Base-by-base conservation (phyloP, 2,797 vertebrate genomes). In the Sphaeramia orbicularis region DNA sequence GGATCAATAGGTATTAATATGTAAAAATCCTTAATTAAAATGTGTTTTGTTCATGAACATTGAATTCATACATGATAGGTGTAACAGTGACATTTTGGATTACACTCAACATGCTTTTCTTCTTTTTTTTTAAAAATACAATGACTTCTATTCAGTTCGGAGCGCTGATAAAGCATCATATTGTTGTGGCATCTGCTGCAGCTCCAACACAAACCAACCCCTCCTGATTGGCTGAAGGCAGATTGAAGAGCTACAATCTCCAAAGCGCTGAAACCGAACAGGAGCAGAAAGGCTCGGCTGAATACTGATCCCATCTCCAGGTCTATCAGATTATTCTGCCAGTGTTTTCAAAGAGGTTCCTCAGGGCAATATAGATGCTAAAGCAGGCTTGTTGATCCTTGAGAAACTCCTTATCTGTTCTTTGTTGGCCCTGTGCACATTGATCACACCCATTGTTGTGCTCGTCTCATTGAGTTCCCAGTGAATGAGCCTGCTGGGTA, bases 371-470 rank as follows among this genome's bases (percentile, higher is more conserved):
- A 44, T 65, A 56, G 64, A 77, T 24, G 68, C 37, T 64, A 24
- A 62, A 65, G 66, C 42, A 24, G 71, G 52, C 71, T 71, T 76
- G 86, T 83, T 82, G 86, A 83, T 84, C 80, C 86, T 86, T 13
- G 56, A 87, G 77, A 69, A 83, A 76, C 52, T 70, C 80, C 80
- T 86, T 87, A 86, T 88, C 85, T 84, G 41, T 10, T 68, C 78
- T 85, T 85, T 87, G 86, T 89, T 74, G 71, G 68, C 37, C 10
- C 61, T 45, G 77, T 36, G 53, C 62, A 58, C 78, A 81, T 68
- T 81, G 86, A 86, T 88, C 79, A 74, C 8, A 8, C 8, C 71
- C 72, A 86, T 90, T 91, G 91, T 92, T 86, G 81, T 47, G 64
- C 62, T 63, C n/a, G 65, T 76, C 76, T 83, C 72, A 85, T 85